Base-by-base conservation (phyloP, 2,888 invertebrate species). In the Eristalinus sepulchralis region DNA sequence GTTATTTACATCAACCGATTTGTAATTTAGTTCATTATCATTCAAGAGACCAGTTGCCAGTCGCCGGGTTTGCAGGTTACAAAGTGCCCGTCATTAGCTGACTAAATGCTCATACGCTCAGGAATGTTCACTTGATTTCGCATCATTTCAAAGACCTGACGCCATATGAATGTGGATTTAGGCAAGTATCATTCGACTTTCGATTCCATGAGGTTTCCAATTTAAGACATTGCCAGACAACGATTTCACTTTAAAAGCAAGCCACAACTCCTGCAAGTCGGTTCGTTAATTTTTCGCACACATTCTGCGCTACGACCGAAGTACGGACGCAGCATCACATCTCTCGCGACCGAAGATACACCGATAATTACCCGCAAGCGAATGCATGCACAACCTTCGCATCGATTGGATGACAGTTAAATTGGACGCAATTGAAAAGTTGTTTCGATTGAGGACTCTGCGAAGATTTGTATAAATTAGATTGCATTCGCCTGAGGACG, bases 401-500 rank as follows among this genome's bases (percentile, higher is more conserved):
- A 17, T 70, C 79, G 70, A 70, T 64, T 53, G 22, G 57, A 53
- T 59, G 73, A 22, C 66, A 67, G 64, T 73, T 70, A 33, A 66
- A 79, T 66, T 83, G 68, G 36, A 31, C 36, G 33, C 5, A 75
- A 79, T 83, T 83, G 53, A 79, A 79, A 83, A 79, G 73, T 75
- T 70, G 68, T 75, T 83, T 36, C 68, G 79, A 57, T 77, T 62
- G n/a, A 66, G 27, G 10, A 64, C 20, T 1, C 36, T 81, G 20
- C 39, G 22, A 10, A 9, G 11, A 33, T 55, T 24, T 27, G 75
- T 75, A 75, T 80, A 80, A 70, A 83, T 83, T 80, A 80, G 80
- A 83, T 75, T 80, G 80, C 75, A 79, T 17, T 47, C 47, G 47
- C 36, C 63, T 73, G 77, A 64, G 47, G 60, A 63, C 64, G 27